Conservation (phyloP, 1,140 invertebrate species). For the Trichogramma pretiosum region DNA sequence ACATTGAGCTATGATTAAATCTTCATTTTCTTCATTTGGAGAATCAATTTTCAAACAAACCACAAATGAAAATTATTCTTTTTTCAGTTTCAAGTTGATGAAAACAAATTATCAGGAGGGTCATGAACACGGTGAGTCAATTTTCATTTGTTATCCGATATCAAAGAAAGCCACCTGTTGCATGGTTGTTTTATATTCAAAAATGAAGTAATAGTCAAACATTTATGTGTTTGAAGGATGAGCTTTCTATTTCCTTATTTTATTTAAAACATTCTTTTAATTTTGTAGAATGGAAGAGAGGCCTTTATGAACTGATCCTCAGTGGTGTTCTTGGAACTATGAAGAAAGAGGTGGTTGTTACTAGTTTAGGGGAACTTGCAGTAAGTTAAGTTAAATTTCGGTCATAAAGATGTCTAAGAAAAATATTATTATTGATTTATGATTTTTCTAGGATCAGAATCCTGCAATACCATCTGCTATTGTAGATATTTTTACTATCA, state of each 20-base stretch:
- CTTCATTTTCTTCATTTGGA: too few relatives aligned
- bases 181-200: too few relatives aligned
- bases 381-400: slow-evolving; percentile 45
- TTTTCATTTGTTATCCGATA: too few relatives aligned
- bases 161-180: too few relatives aligned
- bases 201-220: neutral
- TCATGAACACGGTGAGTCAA: too few relatives aligned
- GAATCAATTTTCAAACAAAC: too few relatives aligned
- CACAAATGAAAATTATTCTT: too few relatives aligned
- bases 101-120: too few relatives aligned
- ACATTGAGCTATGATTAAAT: too few relatives aligned
- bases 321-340: slow-evolving; percentile 59
- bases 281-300: slow-evolving; percentile 41
- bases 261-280: slow-evolving; percentile 1
- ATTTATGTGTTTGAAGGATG: too few relatives aligned
- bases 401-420: neutral
- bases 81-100: too few relatives aligned
- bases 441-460: slow-evolving; percentile 54
- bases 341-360: slow-evolving; percentile 62
- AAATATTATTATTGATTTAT: too few relatives aligned
- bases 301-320: slow-evolving; percentile 54
- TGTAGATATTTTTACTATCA: slow-evolving; percentile 67
- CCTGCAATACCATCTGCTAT: slow-evolving; percentile 66
- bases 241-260: slow-evolving; percentile 4
- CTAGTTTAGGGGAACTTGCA: slow-evolving; percentile 57